phyloP scores from a whole-genome alignment of 2,888 invertebrate species.

The Rotaria macrura region DNA sequence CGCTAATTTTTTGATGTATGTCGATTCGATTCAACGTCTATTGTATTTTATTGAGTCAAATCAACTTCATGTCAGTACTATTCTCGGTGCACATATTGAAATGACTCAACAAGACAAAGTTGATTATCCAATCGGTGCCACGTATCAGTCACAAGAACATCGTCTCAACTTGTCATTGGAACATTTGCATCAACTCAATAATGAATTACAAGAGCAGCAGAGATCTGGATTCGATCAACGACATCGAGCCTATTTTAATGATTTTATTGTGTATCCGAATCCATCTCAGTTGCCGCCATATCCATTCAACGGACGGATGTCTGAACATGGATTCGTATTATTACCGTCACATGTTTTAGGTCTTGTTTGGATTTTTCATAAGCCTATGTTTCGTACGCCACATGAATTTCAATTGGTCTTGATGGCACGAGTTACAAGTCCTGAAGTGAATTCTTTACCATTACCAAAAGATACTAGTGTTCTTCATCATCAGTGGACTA shows the following conservation, averaged over 20 bases:
- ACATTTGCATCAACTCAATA: slow-evolving; percentile 1
- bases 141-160: slow-evolving; percentile 2
- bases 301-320: background rate
- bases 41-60: background rate
- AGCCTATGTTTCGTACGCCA: background rate
- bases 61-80: background rate
- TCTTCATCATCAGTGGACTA: background rate
- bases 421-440: background rate
- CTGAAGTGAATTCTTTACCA: background rate
- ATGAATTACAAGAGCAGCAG: background rate
- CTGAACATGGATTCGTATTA: background rate
- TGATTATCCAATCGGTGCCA: background rate
- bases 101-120: background rate
- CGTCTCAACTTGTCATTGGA: background rate
- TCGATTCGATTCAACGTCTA: background rate
- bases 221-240: background rate
- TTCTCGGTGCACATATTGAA: slow-evolving; percentile 16
- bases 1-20: background rate
- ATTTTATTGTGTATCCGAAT: background rate
- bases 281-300: background rate
- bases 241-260: background rate
- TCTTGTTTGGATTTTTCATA: background rate
- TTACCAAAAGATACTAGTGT: background rate
- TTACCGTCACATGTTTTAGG: background rate
- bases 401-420: background rate